Conservation (phyloP, 2,797 vertebrate species). For the Enteromius treurensis region DNA sequence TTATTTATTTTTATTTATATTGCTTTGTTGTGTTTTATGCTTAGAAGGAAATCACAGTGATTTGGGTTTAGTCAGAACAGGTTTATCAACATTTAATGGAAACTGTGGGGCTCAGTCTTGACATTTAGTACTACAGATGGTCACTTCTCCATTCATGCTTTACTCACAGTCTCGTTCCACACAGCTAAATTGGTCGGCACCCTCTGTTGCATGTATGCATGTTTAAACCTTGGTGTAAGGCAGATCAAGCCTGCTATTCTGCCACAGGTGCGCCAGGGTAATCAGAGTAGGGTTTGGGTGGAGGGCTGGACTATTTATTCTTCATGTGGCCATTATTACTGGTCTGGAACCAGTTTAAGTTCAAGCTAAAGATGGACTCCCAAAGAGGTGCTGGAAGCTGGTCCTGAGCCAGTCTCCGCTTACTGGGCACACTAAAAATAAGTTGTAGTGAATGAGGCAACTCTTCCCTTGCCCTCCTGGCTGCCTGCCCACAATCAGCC, state of each 20-base stretch:
- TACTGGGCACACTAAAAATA: conserved; percentile 78
- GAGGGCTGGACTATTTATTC: conserved; percentile 22
- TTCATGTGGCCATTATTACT: conserved; percentile 33
- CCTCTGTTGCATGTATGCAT: conserved; percentile 26
- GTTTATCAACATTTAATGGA: neutral
- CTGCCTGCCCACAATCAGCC: conserved; percentile 64
- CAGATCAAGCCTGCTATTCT: conserved; percentile 47
- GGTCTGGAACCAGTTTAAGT: conserved; percentile 74
- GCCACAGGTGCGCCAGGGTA: conserved; percentile 44
- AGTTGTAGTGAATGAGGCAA: conserved; percentile 76
- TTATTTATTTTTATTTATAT: neutral
- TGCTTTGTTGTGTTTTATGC: neutral
- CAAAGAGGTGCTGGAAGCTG: conserved; percentile 52
- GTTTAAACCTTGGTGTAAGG: conserved; percentile 47
- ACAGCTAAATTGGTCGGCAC: conserved; percentile 25
- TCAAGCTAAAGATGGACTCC: conserved; percentile 58
- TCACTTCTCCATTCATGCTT: conserved; percentile 30
- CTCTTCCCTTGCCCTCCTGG: conserved; percentile 68
- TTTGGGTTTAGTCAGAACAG: neutral
- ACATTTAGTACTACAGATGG: conserved; percentile 3
- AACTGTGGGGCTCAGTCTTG: neutral
- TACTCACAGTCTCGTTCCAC: neutral
- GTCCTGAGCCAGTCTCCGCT: conserved; percentile 74
- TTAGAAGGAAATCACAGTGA: neutral
- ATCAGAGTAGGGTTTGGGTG: conserved; percentile 40